Evolutionary conservation across 2,888 invertebrate genomes (phyloP), one percentile per base, ranked within the genome.

Genomic region (Synanthedon myopaeformis): DNA sequence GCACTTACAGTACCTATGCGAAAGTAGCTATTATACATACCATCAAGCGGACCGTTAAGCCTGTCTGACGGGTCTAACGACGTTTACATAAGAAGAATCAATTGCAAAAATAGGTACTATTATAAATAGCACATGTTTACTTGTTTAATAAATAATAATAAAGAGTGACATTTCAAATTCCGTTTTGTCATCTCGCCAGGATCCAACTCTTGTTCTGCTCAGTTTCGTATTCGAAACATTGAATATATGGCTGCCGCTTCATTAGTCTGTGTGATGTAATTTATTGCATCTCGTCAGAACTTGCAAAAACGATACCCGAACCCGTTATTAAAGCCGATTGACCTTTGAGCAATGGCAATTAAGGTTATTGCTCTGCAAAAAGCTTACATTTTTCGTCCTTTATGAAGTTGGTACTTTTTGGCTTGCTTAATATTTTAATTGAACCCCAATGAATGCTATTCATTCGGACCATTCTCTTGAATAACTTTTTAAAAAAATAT

Each of bases 261-360:
- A 57, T 66, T 66, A 61, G 60, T 57, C 56, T 54, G 53, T 56
- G 58, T 58, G 55, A 63, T 48, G 56, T 56, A 58, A 59, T 58
- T 56, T 53, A 62, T 61, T 53, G 57, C 51, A 56, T 61, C 60
- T 62, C 61, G 58, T 62, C 57, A 58, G 61, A 63, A 64, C 61
- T 63, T 57, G 60, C 61, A 58, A 60, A 61, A 60, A 58, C 53
- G 54, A 17, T 48, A 14, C 55, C 45, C 52, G 57, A 61, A 66
- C 63, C 61, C 51, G 62, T 67, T 64, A 61, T 65, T 62, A 60
- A 56, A 58, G 52, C 56, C 61, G 59, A 65, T 66, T 67, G 67
- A 68, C 67, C 67, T 71, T 70, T 66, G 62, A 59, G 59, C 56
- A 57, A 53, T 48, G 19, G 41, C 57, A 57, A 61, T 66, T 61